These are phyloP conservation scores for Fragum fragum DNA, from an alignment of 2,888 invertebrate genomes.

Conservation along the genomic window DNA sequence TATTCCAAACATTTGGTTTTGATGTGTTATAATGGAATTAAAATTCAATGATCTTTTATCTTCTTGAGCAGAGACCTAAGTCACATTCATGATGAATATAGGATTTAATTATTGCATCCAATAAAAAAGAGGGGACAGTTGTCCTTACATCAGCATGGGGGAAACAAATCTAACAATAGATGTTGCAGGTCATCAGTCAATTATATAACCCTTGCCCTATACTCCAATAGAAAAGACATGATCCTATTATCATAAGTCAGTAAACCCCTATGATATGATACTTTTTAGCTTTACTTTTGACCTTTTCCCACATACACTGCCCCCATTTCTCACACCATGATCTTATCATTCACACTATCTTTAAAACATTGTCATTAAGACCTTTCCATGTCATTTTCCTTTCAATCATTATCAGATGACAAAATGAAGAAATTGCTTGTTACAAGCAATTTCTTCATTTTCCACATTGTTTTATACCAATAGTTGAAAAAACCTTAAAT, in stretches of 20 bases:
- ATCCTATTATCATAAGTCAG: slow-evolving; percentile 26
- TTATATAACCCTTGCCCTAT: slow-evolving; percentile 10
- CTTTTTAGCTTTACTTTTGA: background rate
- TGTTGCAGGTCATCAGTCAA: slow-evolving; percentile 6
- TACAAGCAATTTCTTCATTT: no score
- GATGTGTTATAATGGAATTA: no score
- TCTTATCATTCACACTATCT: background rate
- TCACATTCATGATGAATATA: slow-evolving; percentile 54
- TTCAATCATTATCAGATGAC: no score
- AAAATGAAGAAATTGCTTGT: no score
- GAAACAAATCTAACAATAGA: slow-evolving; percentile 4
- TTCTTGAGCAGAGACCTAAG: slow-evolving; percentile 21
- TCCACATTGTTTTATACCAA: no score
- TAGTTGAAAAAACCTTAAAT: no score
- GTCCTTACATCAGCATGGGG: slow-evolving; percentile 16
- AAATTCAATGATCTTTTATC: no score
- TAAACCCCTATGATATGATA: slow-evolving; percentile 10
- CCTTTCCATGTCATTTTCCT: no score
- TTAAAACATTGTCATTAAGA: no score
- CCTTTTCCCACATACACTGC: slow-evolving; percentile 23
- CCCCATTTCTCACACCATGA: background rate
- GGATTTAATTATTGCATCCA: slow-evolving; percentile 61
- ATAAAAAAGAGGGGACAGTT: slow-evolving; percentile 25
- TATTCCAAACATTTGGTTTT: no score
- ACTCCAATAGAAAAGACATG: slow-evolving; percentile 15